A percentile compares a stretch with the other conserved stretches of the same genome.
Conservation (phyloP, 2,113 vertebrate species). For the Enhydra lutris region DNA sequence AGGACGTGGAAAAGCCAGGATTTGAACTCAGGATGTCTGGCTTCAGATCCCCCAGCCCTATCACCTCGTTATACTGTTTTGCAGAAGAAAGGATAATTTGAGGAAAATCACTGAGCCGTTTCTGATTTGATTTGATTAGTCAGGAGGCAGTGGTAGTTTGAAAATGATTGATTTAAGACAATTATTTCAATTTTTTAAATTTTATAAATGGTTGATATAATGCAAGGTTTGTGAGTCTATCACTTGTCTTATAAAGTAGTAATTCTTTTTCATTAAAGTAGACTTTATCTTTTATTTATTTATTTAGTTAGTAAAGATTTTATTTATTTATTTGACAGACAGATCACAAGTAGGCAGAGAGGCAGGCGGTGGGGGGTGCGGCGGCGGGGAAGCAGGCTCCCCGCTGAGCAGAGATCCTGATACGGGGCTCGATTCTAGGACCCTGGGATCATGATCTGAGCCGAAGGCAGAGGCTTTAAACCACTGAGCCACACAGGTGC, state of each 20-base stretch:
- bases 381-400: too few relatives aligned
- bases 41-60: not conserved
- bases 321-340: too few relatives aligned
- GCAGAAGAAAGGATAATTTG: not conserved
- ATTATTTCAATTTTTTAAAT: not conserved
- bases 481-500: too few relatives aligned
- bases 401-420: too few relatives aligned
- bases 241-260: not conserved
- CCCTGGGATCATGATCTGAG: too few relatives aligned
- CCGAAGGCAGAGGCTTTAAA: too few relatives aligned
- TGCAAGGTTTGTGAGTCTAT: not conserved
- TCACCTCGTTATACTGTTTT: not conserved
- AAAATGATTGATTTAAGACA: not conserved
- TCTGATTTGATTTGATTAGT: not conserved
- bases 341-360: too few relatives aligned
- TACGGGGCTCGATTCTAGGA: too few relatives aligned
- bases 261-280: conserved; percentile 7
- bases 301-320: too few relatives aligned
- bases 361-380: rapidly evolving
- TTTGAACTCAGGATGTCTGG: not conserved
- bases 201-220: not conserved
- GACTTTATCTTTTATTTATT: not conserved
- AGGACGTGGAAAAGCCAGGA: not conserved
- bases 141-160: not conserved
- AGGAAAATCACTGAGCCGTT: not conserved